Evolutionary conservation across 2,797 vertebrate species (phyloP).

Genomic region (Muraenolepis orangiensis): DNA sequence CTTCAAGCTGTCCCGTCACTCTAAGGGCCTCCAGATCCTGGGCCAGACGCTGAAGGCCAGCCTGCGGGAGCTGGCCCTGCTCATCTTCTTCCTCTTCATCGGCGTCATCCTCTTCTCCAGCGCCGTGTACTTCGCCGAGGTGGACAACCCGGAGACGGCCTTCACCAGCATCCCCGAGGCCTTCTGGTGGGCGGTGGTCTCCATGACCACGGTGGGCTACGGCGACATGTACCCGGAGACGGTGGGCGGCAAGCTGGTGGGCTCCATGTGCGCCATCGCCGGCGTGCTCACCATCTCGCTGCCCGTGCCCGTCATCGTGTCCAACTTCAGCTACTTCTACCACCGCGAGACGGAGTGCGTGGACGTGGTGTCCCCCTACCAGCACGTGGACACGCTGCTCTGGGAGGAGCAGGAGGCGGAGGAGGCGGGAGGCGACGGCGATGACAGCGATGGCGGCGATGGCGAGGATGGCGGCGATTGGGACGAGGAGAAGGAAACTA

Average conservation of each 20-base stretch:
- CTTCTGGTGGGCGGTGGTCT: constrained; percentile 96
- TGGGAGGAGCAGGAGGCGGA: constrained; percentile 68
- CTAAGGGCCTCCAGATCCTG: constrained; percentile 89
- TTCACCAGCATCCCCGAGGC: constrained; percentile 94
- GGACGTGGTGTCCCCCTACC: constrained; percentile 70
- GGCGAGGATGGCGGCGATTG: constrained; percentile 40
- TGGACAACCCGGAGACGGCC: constrained; percentile 73
- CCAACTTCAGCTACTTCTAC: constrained; percentile 96
- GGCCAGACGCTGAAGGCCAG: constrained; percentile 91
- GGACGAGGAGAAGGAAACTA: constrained; percentile 31
- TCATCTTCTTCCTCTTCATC: constrained; percentile 96
- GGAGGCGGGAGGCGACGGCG: constrained; percentile 28
- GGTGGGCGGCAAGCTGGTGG: constrained; percentile 87
- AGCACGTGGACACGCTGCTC: constrained; percentile 76
- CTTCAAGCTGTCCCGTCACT: constrained; percentile 92
- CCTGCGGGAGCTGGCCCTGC: constrained; percentile 86
- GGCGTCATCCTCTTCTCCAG: constrained; percentile 92
- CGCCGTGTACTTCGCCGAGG: constrained; percentile 90
- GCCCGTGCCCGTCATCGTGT: constrained; percentile 91
- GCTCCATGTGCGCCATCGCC: constrained; percentile 91
- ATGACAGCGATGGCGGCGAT: constrained; percentile 34
- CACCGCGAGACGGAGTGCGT: constrained; percentile 83
- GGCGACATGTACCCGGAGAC: constrained; percentile 91
- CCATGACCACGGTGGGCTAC: constrained; percentile 94
- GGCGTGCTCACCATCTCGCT: constrained; percentile 92